These are phyloP conservation scores for Acanthacorydalis orientalis DNA, from an alignment of 2,888 invertebrate species.

Conservation along the genomic window DNA sequence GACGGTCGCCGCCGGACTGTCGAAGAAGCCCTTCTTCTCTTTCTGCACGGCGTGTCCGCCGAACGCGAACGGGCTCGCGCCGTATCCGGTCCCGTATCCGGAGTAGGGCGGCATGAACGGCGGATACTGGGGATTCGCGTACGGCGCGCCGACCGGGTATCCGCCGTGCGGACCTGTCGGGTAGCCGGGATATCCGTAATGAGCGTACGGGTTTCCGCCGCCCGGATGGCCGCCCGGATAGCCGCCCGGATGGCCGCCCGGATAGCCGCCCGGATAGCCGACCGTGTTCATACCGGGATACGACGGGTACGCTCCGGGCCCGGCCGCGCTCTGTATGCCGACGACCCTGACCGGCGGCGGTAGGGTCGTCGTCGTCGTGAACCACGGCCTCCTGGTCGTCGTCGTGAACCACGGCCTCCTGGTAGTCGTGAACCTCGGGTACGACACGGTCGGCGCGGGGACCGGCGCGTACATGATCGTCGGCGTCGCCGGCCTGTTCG, in stretches of 20 bases:
- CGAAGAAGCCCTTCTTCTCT: not conserved
- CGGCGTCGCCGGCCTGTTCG: too few relatives aligned
- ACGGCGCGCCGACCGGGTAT: conserved; percentile 8
- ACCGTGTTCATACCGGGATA: conserved; percentile 3
- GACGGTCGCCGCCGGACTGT: not conserved
- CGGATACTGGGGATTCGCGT: not conserved
- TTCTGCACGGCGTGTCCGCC: not conserved
- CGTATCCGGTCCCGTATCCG: conserved; percentile 6
- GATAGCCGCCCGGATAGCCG: conserved; percentile 9
- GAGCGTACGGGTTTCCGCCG: not conserved
- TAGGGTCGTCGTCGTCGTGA: not conserved
- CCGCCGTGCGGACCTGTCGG: conserved; percentile 7
- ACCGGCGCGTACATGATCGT: not conserved
- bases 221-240: not conserved
- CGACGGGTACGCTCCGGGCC: conserved; percentile 1
- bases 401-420: too few relatives aligned
- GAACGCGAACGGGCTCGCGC: conserved; percentile 3
- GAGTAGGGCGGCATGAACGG: conserved; percentile 8
- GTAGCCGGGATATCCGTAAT: not conserved
- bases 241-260: conserved; percentile 5
- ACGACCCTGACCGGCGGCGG: conserved; percentile 4
- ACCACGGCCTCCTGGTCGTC: conserved; percentile 1
- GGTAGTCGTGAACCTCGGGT: not conserved
- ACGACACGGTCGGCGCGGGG: not conserved
- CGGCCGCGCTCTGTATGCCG: conserved; percentile 1